phyloP scores from a whole-genome alignment of 2,113 vertebrate species.

The Suricata suricatta region DNA sequence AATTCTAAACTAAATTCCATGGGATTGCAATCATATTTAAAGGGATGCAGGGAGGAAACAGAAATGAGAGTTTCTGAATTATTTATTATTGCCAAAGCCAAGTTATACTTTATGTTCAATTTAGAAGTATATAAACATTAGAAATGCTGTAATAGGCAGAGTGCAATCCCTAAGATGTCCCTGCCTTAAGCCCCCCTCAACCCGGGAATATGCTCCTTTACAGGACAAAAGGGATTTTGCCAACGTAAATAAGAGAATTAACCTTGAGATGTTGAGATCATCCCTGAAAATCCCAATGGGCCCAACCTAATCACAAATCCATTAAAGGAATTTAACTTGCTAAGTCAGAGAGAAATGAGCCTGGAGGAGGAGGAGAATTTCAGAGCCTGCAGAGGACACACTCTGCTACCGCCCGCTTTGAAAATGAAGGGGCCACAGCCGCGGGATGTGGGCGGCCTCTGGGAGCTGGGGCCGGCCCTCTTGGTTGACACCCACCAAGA shows the following conservation, averaged over 20 bases:
- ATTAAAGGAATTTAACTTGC: not conserved
- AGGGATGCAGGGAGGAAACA: not conserved
- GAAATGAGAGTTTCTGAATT: not conserved
- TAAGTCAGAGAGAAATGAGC: not conserved
- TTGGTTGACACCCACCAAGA: not conserved
- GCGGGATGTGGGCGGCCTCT: not conserved
- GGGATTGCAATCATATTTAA: not conserved
- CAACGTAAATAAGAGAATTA: not conserved
- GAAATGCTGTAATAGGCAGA: not conserved
- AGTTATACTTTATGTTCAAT: not conserved
- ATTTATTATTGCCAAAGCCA: not conserved
- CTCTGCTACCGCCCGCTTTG: not conserved
- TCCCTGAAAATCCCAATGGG: not conserved
- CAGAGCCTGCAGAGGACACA: not conserved
- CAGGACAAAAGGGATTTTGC: not conserved
- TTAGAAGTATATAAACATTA: not conserved
- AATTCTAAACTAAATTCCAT: conserved; percentile 4
- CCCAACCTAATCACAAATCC: not conserved
- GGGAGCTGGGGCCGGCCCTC: not conserved
- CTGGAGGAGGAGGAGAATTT: not conserved
- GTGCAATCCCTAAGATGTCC: not conserved
- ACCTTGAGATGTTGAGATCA: not conserved
- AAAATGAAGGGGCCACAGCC: not conserved
- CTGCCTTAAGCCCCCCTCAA: not conserved
- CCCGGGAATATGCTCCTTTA: not conserved